Evolutionary conservation across 2,888 invertebrate species (phyloP).

Genomic region (Dendrolimus houi): DNA sequence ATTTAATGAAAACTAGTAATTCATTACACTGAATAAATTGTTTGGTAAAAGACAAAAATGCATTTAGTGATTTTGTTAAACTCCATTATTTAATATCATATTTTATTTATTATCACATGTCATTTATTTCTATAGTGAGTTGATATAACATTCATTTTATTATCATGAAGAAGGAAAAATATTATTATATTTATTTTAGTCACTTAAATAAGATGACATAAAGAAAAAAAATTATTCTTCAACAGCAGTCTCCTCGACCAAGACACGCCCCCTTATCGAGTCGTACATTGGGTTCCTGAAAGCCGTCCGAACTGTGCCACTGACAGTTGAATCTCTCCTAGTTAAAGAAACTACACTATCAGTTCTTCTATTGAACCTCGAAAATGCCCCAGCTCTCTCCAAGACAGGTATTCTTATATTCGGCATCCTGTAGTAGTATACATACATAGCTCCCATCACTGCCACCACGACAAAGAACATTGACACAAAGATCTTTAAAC

Average conservation of each 20-base stretch:
- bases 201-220: neutral
- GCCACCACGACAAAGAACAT: conserved; percentile 47
- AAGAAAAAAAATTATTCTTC: conserved; percentile 25
- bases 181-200: neutral
- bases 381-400: conserved; percentile 28
- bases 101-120: too few relatives aligned
- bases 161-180: neutral
- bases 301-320: conserved; percentile 32
- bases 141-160: too few relatives aligned
- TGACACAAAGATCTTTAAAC: conserved; percentile 45
- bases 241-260: conserved; percentile 33
- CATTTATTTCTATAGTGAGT: neutral
- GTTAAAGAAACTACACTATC: conserved; percentile 62
- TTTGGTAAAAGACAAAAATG: too few relatives aligned
- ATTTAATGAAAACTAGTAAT: too few relatives aligned
- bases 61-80: too few relatives aligned
- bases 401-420: conserved; percentile 25
- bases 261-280: conserved; percentile 52
- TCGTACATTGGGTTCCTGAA: conserved; percentile 63
- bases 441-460: conserved; percentile 38
- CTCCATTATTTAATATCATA: too few relatives aligned
- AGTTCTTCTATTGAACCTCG: conserved; percentile 48
- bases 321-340: conserved; percentile 45
- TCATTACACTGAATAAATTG: too few relatives aligned
- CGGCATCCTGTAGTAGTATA: conserved; percentile 49